Evolutionary conservation across 1,140 invertebrate genomes (phyloP).

Genomic region (Achatina immaculata): DNA sequence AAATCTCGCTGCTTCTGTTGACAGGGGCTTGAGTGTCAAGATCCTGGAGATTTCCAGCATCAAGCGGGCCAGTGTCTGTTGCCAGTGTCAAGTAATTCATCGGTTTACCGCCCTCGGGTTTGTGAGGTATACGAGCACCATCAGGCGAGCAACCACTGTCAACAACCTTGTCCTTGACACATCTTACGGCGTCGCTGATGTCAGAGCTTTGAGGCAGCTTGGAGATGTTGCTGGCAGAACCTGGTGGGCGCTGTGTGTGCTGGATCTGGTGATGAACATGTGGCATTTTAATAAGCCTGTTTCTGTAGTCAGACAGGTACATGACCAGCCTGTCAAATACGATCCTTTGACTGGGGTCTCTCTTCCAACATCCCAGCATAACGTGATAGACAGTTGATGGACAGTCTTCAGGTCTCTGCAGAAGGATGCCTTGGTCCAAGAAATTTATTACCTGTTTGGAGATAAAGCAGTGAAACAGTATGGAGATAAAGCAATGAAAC

Average conservation of each 20-base stretch:
- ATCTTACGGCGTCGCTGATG: too few species aligned
- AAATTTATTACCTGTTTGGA: constrained; percentile 81
- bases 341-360: constrained; percentile 83
- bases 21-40: background rate
- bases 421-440: constrained; percentile 85
- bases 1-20: background rate
- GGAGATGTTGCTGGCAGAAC: background rate
- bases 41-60: background rate
- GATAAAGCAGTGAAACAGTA: too few species aligned
- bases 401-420: constrained; percentile 87
- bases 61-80: background rate
- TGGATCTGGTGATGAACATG: background rate
- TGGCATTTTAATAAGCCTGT: constrained; percentile 32
- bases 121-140: too few species aligned
- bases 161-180: background rate
- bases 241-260: background rate
- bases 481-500: too few species aligned
- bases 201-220: background rate
- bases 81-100: background rate
- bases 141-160: background rate
- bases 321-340: constrained; percentile 81
- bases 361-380: constrained; percentile 89
- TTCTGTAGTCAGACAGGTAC: constrained; percentile 72
- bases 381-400: constrained; percentile 83
- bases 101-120: background rate